Conservation (phyloP, 2,888 invertebrate genomes). For the Drosophila anceps region DNA sequence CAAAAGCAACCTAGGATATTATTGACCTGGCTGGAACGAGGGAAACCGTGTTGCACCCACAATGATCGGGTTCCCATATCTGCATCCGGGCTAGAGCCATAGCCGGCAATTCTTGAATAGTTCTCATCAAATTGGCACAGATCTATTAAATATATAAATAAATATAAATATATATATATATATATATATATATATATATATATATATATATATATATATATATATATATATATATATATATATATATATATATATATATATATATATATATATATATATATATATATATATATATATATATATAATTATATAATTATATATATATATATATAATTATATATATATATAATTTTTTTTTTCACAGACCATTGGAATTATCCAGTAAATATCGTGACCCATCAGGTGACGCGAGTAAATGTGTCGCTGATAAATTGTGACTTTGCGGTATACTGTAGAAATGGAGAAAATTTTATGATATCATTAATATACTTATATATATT, state of each 20-base stretch:
- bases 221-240: not conserved
- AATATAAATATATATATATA: not conserved
- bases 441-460: constrained; percentile 88
- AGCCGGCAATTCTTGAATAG: constrained; percentile 83
- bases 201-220: not conserved
- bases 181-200: not conserved
- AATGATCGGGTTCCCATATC: constrained; percentile 79
- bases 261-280: not conserved
- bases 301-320: not conserved
- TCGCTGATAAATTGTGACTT: constrained; percentile 93
- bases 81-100: constrained; percentile 81
- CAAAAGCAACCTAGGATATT: constrained; percentile 91
- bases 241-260: not conserved
- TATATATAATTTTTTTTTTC: not conserved
- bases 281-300: not conserved
- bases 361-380: constrained; percentile 88
- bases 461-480: not conserved
- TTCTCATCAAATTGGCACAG: constrained; percentile 84
- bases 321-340: not conserved
- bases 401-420: constrained; percentile 92
- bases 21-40: constrained; percentile 68
- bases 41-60: constrained; percentile 81
- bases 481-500: not conserved
- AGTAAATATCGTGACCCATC: constrained; percentile 92
- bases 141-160: constrained; percentile 58